phyloP scores from a whole-genome alignment of 2,888 invertebrate species.

The Mellilla xanthometata region DNA sequence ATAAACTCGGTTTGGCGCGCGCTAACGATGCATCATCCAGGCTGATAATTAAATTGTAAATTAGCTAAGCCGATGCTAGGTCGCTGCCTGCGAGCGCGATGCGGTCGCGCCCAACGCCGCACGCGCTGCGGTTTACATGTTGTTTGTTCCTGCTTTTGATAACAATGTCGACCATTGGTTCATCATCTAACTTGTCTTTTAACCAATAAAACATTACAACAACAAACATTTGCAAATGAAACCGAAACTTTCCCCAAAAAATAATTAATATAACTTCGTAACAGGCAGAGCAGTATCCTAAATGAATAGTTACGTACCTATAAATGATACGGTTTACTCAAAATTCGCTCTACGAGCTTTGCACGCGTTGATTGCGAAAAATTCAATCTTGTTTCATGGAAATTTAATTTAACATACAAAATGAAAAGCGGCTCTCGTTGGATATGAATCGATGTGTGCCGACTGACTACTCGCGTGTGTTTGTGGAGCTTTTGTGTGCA shows the following conservation, averaged over 20 bases:
- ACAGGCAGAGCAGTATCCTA: no score
- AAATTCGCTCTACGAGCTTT: slow-evolving; percentile 55
- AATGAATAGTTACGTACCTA: slow-evolving; percentile 11
- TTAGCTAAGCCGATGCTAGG: slow-evolving; percentile 77
- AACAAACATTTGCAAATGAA: no score
- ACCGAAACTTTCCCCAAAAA: background rate
- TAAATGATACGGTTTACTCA: slow-evolving; percentile 33
- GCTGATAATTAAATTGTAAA: slow-evolving; percentile 81
- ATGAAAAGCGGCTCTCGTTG: slow-evolving; percentile 75
- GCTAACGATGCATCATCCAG: slow-evolving; percentile 81
- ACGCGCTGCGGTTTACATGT: slow-evolving; percentile 35
- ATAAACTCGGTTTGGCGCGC: slow-evolving; percentile 81
- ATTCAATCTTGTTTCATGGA: slow-evolving; percentile 82
- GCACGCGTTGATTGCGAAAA: slow-evolving; percentile 79
- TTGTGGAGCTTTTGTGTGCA: slow-evolving; percentile 76
- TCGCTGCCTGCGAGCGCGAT: slow-evolving; percentile 49
- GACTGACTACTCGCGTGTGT: slow-evolving; percentile 76
- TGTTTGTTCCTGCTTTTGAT: slow-evolving; percentile 40
- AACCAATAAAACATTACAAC: no score
- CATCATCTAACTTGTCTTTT: background rate
- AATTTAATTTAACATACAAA: slow-evolving; percentile 83
- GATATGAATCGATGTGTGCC: slow-evolving; percentile 76
- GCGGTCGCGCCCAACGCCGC: slow-evolving; percentile 32
- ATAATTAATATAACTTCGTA: no score
- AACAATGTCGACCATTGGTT: slow-evolving; percentile 22